A percentile compares a stretch with the other conserved stretches of the same genome.
Evolutionary conservation across 2,888 invertebrate genomes (phyloP).

Genomic region (Cetonia aurata): DNA sequence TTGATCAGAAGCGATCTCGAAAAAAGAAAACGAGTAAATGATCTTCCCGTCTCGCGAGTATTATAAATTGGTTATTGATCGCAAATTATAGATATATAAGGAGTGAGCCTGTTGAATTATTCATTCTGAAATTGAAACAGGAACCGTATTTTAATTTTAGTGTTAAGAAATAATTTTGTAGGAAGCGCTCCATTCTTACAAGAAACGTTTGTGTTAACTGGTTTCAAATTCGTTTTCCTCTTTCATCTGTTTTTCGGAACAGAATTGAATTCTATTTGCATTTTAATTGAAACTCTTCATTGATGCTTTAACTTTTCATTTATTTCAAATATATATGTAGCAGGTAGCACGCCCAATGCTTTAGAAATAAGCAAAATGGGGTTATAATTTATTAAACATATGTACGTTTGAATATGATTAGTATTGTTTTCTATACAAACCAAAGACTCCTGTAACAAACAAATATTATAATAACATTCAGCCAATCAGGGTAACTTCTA

Average conservation of each 20-base stretch:
- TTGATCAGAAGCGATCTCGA: conserved; percentile 1
- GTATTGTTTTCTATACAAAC: too few relatives aligned
- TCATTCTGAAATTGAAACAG: conserved; percentile 33
- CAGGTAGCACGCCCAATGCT: too few relatives aligned
- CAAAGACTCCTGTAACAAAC: neutral
- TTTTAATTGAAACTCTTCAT: conserved; percentile 11
- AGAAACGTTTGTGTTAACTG: neutral
- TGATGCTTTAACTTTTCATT: too few relatives aligned
- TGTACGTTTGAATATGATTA: too few relatives aligned
- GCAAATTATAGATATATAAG: conserved; percentile 18
- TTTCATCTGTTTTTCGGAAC: neutral
- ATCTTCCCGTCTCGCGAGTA: neutral
- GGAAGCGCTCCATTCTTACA: conserved; percentile 3
- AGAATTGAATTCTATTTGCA: neutral
- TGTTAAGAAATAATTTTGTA: conserved; percentile 8
- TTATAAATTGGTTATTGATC: conserved; percentile 10
- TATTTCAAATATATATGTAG: too few relatives aligned
- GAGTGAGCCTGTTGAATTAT: conserved; percentile 12
- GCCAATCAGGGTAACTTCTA: neutral
- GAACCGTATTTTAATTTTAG: conserved; percentile 22
- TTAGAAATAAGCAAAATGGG: too few relatives aligned
- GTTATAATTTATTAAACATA: too few relatives aligned
- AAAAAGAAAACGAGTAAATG: conserved; percentile 1
- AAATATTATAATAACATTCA: neutral
- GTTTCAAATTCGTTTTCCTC: neutral